A percentile compares a stretch with the other conserved stretches of the same genome.
phyloP scores from a whole-genome alignment of 2,888 invertebrate genomes.

The Tinea pellionella region DNA sequence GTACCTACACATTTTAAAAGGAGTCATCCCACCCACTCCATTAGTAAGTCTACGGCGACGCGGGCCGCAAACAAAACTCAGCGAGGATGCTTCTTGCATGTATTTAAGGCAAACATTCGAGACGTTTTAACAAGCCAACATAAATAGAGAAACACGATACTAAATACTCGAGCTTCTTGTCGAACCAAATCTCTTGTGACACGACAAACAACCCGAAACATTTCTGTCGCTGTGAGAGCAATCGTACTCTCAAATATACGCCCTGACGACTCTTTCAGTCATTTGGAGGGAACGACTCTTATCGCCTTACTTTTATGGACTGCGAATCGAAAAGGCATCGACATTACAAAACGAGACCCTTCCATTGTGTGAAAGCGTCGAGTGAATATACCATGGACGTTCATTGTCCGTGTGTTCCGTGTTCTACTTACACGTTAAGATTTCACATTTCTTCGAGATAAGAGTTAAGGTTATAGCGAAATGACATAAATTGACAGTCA shows the following conservation, averaged over 20 bases:
- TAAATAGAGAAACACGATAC: constrained; percentile 43
- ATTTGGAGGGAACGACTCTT: constrained; percentile 57
- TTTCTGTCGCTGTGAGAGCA: constrained; percentile 23
- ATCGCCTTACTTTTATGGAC: constrained; percentile 61
- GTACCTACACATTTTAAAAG: constrained; percentile 59
- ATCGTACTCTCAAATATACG: constrained; percentile 36
- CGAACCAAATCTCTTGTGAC: constrained; percentile 40
- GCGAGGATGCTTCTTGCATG: constrained; percentile 43
- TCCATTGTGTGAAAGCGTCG: constrained; percentile 52
- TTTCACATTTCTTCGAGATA: background rate
- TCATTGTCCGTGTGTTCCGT: constrained; percentile 29
- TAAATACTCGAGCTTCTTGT: constrained; percentile 41
- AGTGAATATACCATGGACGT: constrained; percentile 45
- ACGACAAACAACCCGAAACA: constrained; percentile 37
- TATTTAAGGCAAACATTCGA: constrained; percentile 34
- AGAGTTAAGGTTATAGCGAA: background rate
- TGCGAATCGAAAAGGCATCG: constrained; percentile 57
- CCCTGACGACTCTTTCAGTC: constrained; percentile 47
- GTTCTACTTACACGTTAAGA: background rate
- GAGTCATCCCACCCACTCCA: constrained; percentile 41
- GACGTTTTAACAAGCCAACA: constrained; percentile 39
- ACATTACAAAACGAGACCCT: constrained; percentile 55
- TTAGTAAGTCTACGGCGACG: constrained; percentile 46
- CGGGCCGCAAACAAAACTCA: constrained; percentile 47
- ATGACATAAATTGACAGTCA: too few species aligned